Evolutionary conservation across 2,888 invertebrate genomes (phyloP).

Genomic region (Drosophila picticornis): DNA sequence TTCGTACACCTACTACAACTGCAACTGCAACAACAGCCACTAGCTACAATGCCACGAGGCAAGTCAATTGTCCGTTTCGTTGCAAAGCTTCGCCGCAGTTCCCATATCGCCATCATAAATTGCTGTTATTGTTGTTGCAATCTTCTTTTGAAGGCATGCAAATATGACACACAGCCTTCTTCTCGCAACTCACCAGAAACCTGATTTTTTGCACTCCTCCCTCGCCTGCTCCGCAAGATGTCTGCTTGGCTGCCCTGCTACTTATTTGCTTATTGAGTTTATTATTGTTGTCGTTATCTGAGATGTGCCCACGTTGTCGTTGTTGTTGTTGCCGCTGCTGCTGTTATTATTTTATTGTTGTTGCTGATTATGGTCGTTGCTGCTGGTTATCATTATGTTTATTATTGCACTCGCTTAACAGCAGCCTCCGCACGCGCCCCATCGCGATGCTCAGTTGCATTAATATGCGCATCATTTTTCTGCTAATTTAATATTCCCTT

Average conservation of each 20-base stretch:
- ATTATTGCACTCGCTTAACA: conserved; percentile 57
- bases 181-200: conserved; percentile 7
- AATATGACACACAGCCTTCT: conserved; percentile 52
- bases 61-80: conserved; percentile 69
- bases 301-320: conserved; percentile 14
- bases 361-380: conserved; percentile 37
- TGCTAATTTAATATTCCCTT: conserved; percentile 56
- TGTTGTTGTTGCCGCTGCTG: conserved; percentile 9
- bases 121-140: conserved; percentile 16
- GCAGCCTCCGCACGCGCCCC: neutral
- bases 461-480: conserved; percentile 53
- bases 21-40: neutral
- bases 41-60: conserved; percentile 72
- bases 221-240: neutral
- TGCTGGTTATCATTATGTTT: conserved; percentile 69
- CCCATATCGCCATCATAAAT: conserved; percentile 56
- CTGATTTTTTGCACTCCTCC: neutral
- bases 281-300: conserved; percentile 67
- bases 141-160: conserved; percentile 51
- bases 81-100: conserved; percentile 24
- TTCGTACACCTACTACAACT: conserved; percentile 48
- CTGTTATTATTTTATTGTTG: conserved; percentile 14
- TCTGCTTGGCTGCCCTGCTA: conserved; percentile 28
- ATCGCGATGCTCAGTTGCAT: conserved; percentile 18
- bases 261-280: conserved; percentile 74